Evolutionary conservation across 2,113 vertebrate genomes (phyloP).

Genomic region (Phyllostomus hastatus): DNA sequence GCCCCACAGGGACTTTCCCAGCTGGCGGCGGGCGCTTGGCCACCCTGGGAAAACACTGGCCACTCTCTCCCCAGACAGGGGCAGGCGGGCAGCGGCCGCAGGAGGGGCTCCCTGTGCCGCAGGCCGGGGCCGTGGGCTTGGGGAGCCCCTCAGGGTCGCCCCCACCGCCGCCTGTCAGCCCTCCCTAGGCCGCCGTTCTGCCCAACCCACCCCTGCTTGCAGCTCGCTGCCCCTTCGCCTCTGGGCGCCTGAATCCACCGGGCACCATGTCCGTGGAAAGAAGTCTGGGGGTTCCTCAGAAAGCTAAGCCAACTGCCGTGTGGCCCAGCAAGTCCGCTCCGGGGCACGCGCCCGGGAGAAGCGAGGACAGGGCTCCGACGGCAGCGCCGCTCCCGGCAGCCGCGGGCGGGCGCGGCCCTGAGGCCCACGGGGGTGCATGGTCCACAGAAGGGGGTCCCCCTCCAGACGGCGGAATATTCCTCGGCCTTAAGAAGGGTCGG

Average conservation of each 20-base stretch:
- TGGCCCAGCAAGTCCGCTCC: neutral
- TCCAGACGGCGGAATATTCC: fast-evolving
- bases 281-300: neutral
- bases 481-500: neutral
- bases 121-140: neutral
- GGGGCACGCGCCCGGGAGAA: fast-evolving
- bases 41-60: constrained; percentile 50
- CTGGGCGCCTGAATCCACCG: fast-evolving
- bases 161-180: too few species aligned
- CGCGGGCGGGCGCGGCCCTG: fast-evolving
- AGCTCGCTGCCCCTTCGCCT: neutral
- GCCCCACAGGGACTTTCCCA: constrained; percentile 45
- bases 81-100: neutral
- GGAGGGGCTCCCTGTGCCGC: fast-evolving
- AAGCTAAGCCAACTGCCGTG: fast-evolving
- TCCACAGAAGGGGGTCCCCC: fast-evolving
- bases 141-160: neutral
- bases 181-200: neutral
- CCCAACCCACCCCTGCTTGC: neutral
- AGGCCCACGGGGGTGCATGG: fast-evolving
- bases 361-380: fast-evolving
- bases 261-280: neutral
- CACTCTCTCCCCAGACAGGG: neutral
- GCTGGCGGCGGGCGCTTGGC: neutral
- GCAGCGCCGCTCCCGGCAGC: fast-evolving